Conservation (phyloP, 2,113 vertebrate genomes). For the Shinisaurus crocodilurus region DNA sequence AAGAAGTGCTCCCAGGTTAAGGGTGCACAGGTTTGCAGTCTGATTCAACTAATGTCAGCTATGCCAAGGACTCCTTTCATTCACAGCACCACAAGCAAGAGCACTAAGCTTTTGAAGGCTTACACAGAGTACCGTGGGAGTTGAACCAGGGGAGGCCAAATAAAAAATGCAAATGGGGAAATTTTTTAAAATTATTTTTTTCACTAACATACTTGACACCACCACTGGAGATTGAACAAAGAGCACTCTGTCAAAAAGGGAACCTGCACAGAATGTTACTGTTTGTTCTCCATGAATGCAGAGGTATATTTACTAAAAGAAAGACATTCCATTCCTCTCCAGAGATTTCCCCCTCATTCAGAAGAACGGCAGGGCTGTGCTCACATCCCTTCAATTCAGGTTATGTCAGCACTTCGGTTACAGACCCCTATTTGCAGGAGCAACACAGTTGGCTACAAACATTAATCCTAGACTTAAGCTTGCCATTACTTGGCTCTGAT, state of each 20-base stretch:
- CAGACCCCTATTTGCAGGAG: conserved; percentile 42
- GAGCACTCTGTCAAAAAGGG: conserved; percentile 70
- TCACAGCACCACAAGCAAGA: conserved; percentile 14
- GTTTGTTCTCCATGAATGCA: conserved; percentile 70
- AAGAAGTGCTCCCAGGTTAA: neutral
- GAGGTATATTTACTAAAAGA: conserved; percentile 73
- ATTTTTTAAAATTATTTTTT: conserved; percentile 57
- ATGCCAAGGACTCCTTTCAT: conserved; percentile 38
- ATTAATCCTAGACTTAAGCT: conserved; percentile 32
- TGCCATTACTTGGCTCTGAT: conserved; percentile 10
- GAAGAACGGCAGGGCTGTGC: conserved; percentile 62
- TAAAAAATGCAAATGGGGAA: conserved; percentile 60
- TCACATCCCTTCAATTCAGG: conserved; percentile 56
- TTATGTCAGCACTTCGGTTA: conserved; percentile 44
- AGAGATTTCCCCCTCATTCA: conserved; percentile 70
- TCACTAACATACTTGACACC: conserved; percentile 71
- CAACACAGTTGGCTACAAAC: conserved; percentile 52
- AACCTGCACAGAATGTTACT: conserved; percentile 77
- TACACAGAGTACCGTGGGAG: conserved; percentile 48
- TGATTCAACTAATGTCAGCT: neutral
- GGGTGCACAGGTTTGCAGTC: neutral
- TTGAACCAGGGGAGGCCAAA: conserved; percentile 49
- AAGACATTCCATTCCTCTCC: conserved; percentile 77
- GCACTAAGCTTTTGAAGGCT: conserved; percentile 35
- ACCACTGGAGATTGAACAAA: conserved; percentile 76